phyloP scores from a whole-genome alignment of 2,888 invertebrate genomes.

The Acrobasis suavella region DNA sequence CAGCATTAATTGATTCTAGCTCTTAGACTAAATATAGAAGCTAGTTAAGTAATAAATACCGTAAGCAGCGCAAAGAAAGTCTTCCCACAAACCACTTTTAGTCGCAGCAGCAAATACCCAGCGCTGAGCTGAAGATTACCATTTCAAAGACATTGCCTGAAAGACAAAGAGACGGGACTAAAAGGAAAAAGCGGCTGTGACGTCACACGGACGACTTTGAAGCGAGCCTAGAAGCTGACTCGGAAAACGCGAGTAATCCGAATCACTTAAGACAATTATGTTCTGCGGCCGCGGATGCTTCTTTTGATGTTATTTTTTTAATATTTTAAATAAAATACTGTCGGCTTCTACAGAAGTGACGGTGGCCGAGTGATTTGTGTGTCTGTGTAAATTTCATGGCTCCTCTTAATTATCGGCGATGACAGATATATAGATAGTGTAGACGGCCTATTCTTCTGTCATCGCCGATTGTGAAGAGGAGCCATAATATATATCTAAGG shows the following conservation, averaged over 20 bases:
- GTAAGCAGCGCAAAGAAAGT: background rate
- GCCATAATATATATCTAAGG: no score
- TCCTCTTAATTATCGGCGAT: no score
- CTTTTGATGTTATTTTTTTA: background rate
- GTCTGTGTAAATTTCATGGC: no score
- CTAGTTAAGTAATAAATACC: background rate
- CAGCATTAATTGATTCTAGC: no score
- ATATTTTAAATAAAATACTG: no score
- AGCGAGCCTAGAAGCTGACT: constrained; percentile 30
- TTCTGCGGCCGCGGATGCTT: constrained; percentile 7
- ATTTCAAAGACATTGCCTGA: constrained; percentile 36
- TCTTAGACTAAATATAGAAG: no score
- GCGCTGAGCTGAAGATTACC: constrained; percentile 35
- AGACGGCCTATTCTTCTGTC: no score
- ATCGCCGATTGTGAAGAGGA: no score
- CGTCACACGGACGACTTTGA: constrained; percentile 45
- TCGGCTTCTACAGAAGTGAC: no score
- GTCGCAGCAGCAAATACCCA: constrained; percentile 25
- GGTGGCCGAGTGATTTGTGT: no score
- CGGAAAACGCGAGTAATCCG: constrained; percentile 34
- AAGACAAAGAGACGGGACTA: constrained; percentile 35
- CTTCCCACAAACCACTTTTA: constrained; percentile 30
- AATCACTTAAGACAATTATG: constrained; percentile 43
- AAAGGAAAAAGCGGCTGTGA: constrained; percentile 41
- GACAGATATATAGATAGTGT: no score